Conservation (phyloP, 2,113 vertebrate genomes). For the Pimephales promelas region DNA sequence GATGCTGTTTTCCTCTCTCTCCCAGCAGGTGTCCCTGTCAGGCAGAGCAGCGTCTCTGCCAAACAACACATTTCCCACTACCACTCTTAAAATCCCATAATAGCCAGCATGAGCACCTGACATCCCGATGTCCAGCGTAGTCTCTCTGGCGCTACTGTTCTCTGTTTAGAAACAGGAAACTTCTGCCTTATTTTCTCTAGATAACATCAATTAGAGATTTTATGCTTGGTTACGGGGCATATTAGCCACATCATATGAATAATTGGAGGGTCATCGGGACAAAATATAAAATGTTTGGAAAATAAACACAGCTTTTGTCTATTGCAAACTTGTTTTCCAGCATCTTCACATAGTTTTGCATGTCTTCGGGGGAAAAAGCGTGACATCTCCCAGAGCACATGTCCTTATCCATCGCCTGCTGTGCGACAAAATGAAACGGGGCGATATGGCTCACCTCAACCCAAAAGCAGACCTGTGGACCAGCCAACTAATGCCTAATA, state of each 20-base stretch:
- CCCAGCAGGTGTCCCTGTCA: slow-evolving; percentile 75
- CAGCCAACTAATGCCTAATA: slow-evolving; percentile 62
- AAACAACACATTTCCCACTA: slow-evolving; percentile 51
- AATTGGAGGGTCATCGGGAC: slow-evolving; percentile 7
- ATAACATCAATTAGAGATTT: slow-evolving; percentile 48
- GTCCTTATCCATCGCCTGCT: slow-evolving; percentile 66
- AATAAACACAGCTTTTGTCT: slow-evolving; percentile 34
- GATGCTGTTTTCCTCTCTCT: slow-evolving; percentile 58
- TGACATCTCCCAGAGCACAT: slow-evolving; percentile 33
- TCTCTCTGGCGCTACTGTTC: not conserved
- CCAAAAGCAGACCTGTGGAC: slow-evolving; percentile 50
- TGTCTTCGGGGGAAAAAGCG: slow-evolving; percentile 15
- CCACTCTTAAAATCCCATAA: slow-evolving; percentile 58
- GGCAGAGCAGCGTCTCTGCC: slow-evolving; percentile 59
- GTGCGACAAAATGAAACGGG: slow-evolving; percentile 74
- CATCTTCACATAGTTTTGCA: not conserved
- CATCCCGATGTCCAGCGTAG: not conserved
- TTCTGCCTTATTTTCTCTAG: slow-evolving; percentile 5
- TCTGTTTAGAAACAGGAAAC: slow-evolving; percentile 23
- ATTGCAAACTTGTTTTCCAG: not conserved
- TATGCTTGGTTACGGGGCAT: slow-evolving; percentile 35
- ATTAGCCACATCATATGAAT: not conserved
- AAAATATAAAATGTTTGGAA: slow-evolving; percentile 13
- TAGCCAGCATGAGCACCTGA: slow-evolving; percentile 42
- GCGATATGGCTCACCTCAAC: slow-evolving; percentile 66